Evolutionary conservation across 2,797 vertebrate genomes (phyloP).

Genomic region (Acropternis orthonyx): DNA sequence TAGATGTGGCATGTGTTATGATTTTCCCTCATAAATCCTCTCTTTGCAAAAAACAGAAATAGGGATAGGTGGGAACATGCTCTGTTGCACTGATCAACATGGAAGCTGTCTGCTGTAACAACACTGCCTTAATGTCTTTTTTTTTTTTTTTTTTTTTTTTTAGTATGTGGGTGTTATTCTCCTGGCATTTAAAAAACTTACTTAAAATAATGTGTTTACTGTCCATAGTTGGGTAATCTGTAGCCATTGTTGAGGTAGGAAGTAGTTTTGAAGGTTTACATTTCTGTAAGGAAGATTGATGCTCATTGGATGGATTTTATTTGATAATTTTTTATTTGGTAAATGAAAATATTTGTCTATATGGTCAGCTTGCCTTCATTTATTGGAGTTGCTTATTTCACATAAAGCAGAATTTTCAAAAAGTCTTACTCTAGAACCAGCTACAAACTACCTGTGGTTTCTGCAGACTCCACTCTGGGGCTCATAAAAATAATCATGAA

Average conservation of each 20-base stretch:
- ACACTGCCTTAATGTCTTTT: not conserved
- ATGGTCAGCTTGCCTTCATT: not conserved
- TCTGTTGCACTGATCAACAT: not conserved
- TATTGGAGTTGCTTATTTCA: not conserved
- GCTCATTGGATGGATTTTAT: not conserved
- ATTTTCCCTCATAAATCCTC: not conserved
- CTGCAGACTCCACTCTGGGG: not conserved
- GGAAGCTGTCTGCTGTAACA: not conserved
- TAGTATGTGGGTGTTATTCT: not conserved
- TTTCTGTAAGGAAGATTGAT: not conserved
- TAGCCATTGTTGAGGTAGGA: not conserved
- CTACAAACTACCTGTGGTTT: not conserved
- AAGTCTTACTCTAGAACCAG: not conserved
- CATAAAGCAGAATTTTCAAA: not conserved
- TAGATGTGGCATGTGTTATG: not conserved
- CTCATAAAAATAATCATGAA: not conserved
- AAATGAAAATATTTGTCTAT: not conserved
- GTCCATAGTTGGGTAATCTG: not conserved
- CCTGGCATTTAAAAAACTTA: not conserved
- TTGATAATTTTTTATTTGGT: not conserved
- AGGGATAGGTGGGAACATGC: not conserved
- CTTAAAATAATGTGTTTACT: not conserved
- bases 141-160: not conserved
- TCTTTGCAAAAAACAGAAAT: not conserved
- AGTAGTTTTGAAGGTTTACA: not conserved